Percentiles rank a stretch among this genome's conserved stretches.
phyloP scores from a whole-genome alignment of 2,797 vertebrate species.

The Esox lucius region DNA sequence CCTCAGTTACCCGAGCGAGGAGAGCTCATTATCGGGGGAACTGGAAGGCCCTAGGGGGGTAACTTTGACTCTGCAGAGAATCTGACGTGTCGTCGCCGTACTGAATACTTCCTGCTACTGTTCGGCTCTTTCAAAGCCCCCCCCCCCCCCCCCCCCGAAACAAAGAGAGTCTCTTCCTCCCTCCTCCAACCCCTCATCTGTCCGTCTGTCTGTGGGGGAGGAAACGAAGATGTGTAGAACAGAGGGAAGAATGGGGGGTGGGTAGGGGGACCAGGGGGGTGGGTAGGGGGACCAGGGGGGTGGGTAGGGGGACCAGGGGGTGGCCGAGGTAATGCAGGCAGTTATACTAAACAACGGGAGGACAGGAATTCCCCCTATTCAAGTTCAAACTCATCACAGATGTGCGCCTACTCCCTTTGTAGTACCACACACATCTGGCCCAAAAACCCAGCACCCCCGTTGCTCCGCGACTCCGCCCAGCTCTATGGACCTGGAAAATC shows the following conservation, averaged over 20 bases:
- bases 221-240: not conserved
- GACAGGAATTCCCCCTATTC: constrained; percentile 12
- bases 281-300: not conserved
- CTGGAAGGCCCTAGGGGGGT: not conserved
- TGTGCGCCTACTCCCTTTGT: not conserved
- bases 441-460: not conserved
- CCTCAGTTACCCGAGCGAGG: not conserved
- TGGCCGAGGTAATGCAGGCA: too few relatives aligned
- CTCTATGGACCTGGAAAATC: not conserved
- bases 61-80: not conserved
- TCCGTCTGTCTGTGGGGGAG: not conserved
- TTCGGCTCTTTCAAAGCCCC: not conserved
- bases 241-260: not conserved
- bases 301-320: too few relatives aligned
- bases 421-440: constrained; percentile 6
- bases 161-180: not conserved
- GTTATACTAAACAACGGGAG: not conserved
- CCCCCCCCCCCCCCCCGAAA: not conserved
- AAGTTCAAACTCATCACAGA: constrained; percentile 19
- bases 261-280: too few relatives aligned
- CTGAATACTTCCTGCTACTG: not conserved
- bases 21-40: not conserved
- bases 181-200: too few relatives aligned
- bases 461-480: not conserved
- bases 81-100: not conserved